Percentiles rank a stretch among this genome's conserved stretches.
These are phyloP conservation scores for Drosophila cardini DNA, from an alignment of 1,140 invertebrate genomes.

Conservation along the genomic window DNA sequence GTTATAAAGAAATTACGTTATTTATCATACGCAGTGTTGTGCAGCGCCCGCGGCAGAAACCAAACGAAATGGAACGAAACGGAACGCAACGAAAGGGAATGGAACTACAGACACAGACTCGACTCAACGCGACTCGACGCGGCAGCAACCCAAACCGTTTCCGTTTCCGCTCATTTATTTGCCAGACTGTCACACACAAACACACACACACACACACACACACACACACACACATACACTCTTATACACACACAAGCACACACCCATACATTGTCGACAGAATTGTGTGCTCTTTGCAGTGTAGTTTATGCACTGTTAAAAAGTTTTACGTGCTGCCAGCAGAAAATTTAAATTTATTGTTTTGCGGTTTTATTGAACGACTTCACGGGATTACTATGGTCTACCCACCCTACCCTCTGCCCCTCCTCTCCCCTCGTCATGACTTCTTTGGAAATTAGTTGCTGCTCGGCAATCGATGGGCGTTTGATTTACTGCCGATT, in stretches of 20 bases:
- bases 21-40: constrained; percentile 73
- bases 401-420: background rate
- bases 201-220: constrained; percentile 24
- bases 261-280: constrained; percentile 6
- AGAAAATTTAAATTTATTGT: constrained; percentile 82
- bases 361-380: constrained; percentile 69
- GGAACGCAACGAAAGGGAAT: constrained; percentile 26
- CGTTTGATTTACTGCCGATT: constrained; percentile 72
- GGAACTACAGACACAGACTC: background rate
- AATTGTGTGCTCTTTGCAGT: constrained; percentile 27
- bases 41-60: constrained; percentile 22
- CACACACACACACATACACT: too few species aligned
- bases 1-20: constrained; percentile 82
- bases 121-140: constrained; percentile 6
- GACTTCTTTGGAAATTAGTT: constrained; percentile 66
- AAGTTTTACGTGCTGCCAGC: constrained; percentile 64
- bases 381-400: constrained; percentile 17
- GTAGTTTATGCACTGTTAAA: constrained; percentile 71
- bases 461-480: constrained; percentile 70
- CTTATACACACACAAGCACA: constrained; percentile 11
- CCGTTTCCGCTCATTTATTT: constrained; percentile 80
- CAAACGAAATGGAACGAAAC: constrained; percentile 23
- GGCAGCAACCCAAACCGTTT: constrained; percentile 65
- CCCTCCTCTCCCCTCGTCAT: background rate
- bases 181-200: constrained; percentile 69